These are phyloP conservation scores for Fulmarus glacialis DNA, from an alignment of 2,113 vertebrate genomes.

Conservation along the genomic window DNA sequence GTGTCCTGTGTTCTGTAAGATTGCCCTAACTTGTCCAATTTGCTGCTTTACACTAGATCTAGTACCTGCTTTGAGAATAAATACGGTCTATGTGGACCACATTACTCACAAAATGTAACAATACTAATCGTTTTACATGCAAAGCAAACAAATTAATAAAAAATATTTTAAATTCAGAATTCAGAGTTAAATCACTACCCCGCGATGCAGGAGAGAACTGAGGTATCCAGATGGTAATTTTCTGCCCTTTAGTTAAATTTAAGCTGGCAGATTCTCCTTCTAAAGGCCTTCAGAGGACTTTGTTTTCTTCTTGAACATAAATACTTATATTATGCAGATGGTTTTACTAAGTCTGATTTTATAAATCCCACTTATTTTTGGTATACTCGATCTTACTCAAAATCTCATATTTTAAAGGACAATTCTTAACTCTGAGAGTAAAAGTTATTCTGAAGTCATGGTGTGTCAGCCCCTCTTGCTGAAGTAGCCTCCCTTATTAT, in stretches of 20 bases:
- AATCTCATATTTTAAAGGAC: neutral
- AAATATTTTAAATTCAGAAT: neutral
- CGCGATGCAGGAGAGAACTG: neutral
- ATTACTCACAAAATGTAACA: neutral
- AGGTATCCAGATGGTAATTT: neutral
- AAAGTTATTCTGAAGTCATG: neutral
- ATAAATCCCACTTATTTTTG: neutral
- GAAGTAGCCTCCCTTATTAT: neutral
- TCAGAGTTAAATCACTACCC: neutral
- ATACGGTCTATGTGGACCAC: neutral
- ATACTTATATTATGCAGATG: neutral
- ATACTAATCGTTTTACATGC: neutral
- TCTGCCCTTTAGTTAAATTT: neutral
- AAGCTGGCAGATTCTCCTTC: neutral
- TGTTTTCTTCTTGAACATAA: neutral
- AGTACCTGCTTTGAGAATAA: neutral
- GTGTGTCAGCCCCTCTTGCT: neutral
- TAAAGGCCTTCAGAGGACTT: neutral
- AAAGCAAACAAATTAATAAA: neutral
- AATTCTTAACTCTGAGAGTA: neutral
- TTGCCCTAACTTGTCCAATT: neutral
- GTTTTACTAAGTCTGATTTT: neutral
- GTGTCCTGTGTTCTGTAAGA: neutral
- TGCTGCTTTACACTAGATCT: neutral
- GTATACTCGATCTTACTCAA: neutral